Base-by-base conservation (phyloP, 2,797 vertebrate genomes). In the Synanceia verrucosa region DNA sequence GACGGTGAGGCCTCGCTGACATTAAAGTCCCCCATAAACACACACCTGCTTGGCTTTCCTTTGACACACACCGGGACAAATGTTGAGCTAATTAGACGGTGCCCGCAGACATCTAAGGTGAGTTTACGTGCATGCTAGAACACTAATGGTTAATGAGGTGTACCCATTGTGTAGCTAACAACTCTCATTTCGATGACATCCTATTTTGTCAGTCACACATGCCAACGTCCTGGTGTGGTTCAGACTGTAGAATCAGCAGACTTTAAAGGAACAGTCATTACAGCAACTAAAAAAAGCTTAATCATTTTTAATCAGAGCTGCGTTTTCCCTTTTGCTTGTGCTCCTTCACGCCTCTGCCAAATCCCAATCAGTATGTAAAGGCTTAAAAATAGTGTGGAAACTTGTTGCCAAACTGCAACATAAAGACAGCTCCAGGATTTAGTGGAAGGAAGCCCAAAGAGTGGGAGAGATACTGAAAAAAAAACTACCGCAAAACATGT, bases 271-370 rank as follows among this genome's bases (percentile, higher is more conserved):
- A 58, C 24, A 63, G 36, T 51, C 24, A 61, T 62, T 55, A 36
- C 1, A 47, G 52, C 9, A 14, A 31, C 47, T 64, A 39, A 33
- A 50, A n/a, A 64, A 70, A 48, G 47, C 60, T 31, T 53, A 16
- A 80, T 72, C 51, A 29, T 16, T 4, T 11, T 56, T 36, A 52
- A 73, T 80, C 52, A 56, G 19, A 53, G 34, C 36, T 24, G 21
- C 5, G 14, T 72, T 74, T 59, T 74, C 43, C 28, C 39, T 65
- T 69, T 65, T 65, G 61, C 65, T 34, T 14, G 8, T 2, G 18
- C 41, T 78, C 43, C 53, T 55, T 71, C 65, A 69, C 62, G 66
- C n/a, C 29, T 57, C 50, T 69, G 79, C 75, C 77, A 81, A 77
- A 63, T 7, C 48, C 33, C 46, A 59, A 50, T 71, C 44, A 53